These are phyloP conservation scores for Drosophila hydei DNA, from an alignment of 1,140 invertebrate species.

Conservation along the genomic window DNA sequence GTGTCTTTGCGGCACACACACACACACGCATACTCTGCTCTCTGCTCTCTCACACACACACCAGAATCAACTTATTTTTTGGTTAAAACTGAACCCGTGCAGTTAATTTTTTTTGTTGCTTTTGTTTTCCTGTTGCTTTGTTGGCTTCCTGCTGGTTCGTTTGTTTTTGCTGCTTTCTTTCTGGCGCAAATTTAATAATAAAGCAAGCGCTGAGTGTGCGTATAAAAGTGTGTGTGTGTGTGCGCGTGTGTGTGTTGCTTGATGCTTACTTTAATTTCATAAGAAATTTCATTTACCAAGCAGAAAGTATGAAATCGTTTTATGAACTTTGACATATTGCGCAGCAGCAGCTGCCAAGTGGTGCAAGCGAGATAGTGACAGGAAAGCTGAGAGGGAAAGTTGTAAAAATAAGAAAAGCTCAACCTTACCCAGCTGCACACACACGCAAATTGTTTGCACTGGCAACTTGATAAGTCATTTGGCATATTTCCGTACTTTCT, in stretches of 20 bases:
- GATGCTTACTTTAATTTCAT: slow-evolving; percentile 45
- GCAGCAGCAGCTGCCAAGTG: slow-evolving; percentile 15
- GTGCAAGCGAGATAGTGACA: not conserved
- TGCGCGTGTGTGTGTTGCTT: slow-evolving; percentile 1
- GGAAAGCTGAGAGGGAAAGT: not conserved
- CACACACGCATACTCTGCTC: too few relatives aligned
- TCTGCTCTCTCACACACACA: not conserved
- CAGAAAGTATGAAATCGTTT: slow-evolving; percentile 48
- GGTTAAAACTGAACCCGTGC: slow-evolving; percentile 22
- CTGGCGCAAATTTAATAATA: slow-evolving; percentile 35
- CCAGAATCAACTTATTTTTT: not conserved
- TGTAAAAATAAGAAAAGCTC: slow-evolving; percentile 7
- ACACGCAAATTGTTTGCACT: slow-evolving; percentile 31
- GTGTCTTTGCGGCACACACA: not conserved
- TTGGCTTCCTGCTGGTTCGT: slow-evolving; percentile 28
- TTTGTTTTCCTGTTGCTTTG: slow-evolving; percentile 20
- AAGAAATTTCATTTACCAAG: slow-evolving; percentile 42
- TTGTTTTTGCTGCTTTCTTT: slow-evolving; percentile 6
- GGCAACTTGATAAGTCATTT: slow-evolving; percentile 53
- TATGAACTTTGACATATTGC: slow-evolving; percentile 44
- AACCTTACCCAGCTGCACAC: slow-evolving; percentile 2
- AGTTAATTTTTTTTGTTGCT: slow-evolving; percentile 17
- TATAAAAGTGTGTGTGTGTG: slow-evolving; percentile 7
- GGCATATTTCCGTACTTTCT: slow-evolving; percentile 52
- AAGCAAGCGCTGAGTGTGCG: slow-evolving; percentile 18